Evolutionary conservation across 1,140 invertebrate species (phyloP), one percentile per base, ranked within the genome.

Genomic region (Drosophila prosaltans): DNA sequence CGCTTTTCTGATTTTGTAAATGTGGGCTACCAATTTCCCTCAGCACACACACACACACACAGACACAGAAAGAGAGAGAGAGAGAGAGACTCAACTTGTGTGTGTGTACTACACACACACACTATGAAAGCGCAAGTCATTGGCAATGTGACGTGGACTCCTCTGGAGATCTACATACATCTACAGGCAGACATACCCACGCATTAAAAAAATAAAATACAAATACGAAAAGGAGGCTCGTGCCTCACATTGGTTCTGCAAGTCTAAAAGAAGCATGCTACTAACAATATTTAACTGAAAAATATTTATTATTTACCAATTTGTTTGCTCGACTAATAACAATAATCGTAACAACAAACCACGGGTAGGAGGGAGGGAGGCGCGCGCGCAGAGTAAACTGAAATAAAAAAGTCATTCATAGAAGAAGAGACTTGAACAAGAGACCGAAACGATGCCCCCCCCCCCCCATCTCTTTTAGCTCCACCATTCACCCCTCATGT

Each of bases 221-320:
- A 26, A 64, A 54, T 68, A 69, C 9, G 51, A 70, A 81, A 65
- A 75, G 72, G 70, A 72, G 81, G 65, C 78, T 77, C 74, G 81
- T 85, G 81, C 70, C 70, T 48, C 67, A 48, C 51, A 68, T 69
- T 74, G 62, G 76, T 69, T 77, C 65, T 74, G 76, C 81, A 74
- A 72, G 80, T 78, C 78, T 64, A 74, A 78, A 90, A 88, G 86
- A 88, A 83, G 82, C 82, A 76, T 77, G 69, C 83, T 88, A 84
- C 88, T 91, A 91, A 91, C 84, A 91, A 91, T 91, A 91, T 91
- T 91, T 91, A 91, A 91, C 89, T 89, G 90, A 91, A 89, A 91
- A 91, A 91, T 91, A 91, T 91, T 91, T 91, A 91, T 91, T 91
- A 91, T 91, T 91, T 91, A 90, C 89, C 89, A 91, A 91, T 91